Evolutionary conservation across 1,140 invertebrate species (phyloP).

Genomic region (Zaprionus kolodkinae): DNA sequence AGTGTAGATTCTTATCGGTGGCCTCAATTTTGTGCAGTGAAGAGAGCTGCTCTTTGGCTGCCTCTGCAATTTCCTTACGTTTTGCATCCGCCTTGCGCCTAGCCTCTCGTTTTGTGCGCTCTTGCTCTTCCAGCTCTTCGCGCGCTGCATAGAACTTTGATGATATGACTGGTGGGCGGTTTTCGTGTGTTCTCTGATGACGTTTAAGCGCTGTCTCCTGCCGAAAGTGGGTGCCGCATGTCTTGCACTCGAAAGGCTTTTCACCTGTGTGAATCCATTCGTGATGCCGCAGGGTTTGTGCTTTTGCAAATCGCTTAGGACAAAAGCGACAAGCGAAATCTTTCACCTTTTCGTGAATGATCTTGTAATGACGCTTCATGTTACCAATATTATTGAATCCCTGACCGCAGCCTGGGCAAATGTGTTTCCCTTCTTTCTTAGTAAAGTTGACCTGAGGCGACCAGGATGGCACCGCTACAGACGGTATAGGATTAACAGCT

Average conservation of each 20-base stretch:
- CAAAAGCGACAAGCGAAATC: conserved; percentile 81
- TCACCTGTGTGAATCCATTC: conserved; percentile 85
- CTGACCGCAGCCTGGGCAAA: conserved; percentile 78
- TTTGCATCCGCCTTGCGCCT: conserved; percentile 70
- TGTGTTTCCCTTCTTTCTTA: conserved; percentile 80
- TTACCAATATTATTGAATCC: conserved; percentile 81
- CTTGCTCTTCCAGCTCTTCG: conserved; percentile 75
- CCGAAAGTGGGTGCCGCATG: conserved; percentile 77
- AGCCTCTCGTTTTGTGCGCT: conserved; percentile 68
- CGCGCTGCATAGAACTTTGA: conserved; percentile 75
- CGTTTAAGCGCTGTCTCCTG: conserved; percentile 79
- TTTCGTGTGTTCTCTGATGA: conserved; percentile 78
- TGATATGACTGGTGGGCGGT: conserved; percentile 73
- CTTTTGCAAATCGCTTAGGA: conserved; percentile 76
- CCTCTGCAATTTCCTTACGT: conserved; percentile 72
- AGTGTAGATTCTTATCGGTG: conserved; percentile 63
- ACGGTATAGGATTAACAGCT: conserved; percentile 76
- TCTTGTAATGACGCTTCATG: conserved; percentile 79
- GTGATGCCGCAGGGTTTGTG: conserved; percentile 80
- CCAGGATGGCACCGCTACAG: conserved; percentile 77
- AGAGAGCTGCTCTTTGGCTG: conserved; percentile 73
- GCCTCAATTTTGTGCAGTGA: conserved; percentile 66
- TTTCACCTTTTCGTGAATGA: conserved; percentile 82
- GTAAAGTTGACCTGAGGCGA: conserved; percentile 79
- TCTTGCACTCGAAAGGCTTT: conserved; percentile 77